Conservation (phyloP, 2,888 invertebrate genomes). For the Galeopsomyia nigrocyanea region DNA sequence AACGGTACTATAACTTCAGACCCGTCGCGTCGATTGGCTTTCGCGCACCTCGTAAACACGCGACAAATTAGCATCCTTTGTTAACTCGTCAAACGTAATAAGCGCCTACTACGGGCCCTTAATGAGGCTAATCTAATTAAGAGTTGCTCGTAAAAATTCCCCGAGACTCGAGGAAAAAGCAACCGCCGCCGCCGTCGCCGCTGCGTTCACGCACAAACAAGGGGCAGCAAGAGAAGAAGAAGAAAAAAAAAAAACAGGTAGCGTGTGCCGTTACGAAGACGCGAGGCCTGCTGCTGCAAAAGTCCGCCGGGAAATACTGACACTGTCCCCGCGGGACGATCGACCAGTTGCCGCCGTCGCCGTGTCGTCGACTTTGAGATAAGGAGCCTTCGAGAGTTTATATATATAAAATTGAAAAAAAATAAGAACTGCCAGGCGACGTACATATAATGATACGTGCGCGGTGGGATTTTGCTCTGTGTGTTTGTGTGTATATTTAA, state of each 20-base stretch:
- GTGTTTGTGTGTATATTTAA: no score
- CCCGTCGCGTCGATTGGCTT: constrained; percentile 24
- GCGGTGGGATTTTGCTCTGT: no score
- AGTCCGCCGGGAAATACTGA: constrained; percentile 40
- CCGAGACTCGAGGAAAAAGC: not conserved
- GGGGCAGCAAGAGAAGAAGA: not conserved
- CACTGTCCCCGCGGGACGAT: constrained; percentile 36
- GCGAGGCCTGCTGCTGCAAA: not conserved
- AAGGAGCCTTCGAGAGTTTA: no score
- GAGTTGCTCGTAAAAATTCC: constrained; percentile 45
- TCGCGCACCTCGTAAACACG: constrained; percentile 2
- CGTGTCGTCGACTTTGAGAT: constrained; percentile 1
- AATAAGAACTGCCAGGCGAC: no score
- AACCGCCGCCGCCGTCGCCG: constrained; percentile 5
- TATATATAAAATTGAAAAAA: not conserved
- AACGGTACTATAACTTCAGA: not conserved
- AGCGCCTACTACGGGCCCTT: not conserved
- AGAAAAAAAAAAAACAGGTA: constrained; percentile 17
- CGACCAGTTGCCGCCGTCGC: constrained; percentile 25
- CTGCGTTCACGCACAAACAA: constrained; percentile 3
- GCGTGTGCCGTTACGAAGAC: constrained; percentile 38
- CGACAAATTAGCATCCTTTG: constrained; percentile 25
- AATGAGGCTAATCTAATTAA: constrained; percentile 44
- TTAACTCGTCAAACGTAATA: constrained; percentile 39
- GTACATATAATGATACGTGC: no score